phyloP scores from a whole-genome alignment of 2,113 vertebrate genomes.

The Marmota flaviventris region DNA sequence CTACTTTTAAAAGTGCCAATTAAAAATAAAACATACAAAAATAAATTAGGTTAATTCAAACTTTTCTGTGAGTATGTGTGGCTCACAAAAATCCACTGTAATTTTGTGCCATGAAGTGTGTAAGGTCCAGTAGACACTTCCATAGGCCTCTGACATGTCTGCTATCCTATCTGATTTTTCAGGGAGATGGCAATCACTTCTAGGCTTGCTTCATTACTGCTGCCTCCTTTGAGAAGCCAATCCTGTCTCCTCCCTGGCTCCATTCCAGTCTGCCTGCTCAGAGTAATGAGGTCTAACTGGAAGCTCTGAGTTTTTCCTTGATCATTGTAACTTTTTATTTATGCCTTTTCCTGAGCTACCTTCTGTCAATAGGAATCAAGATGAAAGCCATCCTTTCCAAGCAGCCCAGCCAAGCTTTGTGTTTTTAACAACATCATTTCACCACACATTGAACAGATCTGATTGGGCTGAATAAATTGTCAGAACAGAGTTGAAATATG shows the following conservation, averaged over 20 bases:
- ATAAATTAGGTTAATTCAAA: background rate
- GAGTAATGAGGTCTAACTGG: slow-evolving; percentile 63
- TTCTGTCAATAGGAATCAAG: slow-evolving; percentile 78
- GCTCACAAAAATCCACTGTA: background rate
- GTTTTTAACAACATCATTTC: slow-evolving; percentile 76
- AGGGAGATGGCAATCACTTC: background rate
- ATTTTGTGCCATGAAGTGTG: background rate
- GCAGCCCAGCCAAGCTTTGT: background rate
- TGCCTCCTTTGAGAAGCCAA: background rate
- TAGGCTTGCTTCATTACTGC: background rate
- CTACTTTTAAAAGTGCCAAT: too few species aligned
- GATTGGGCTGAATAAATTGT: slow-evolving; percentile 80
- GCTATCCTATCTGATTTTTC: background rate
- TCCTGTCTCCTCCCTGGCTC: background rate
- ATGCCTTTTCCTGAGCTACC: slow-evolving; percentile 46
- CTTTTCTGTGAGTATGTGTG: background rate
- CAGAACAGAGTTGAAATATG: slow-evolving; percentile 70
- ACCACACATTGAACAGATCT: slow-evolving; percentile 70
- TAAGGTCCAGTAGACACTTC: background rate
- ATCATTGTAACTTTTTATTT: slow-evolving; percentile 69
- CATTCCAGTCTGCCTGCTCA: slow-evolving; percentile 62
- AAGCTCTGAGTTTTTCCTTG: slow-evolving; percentile 35
- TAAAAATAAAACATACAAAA: too few species aligned
- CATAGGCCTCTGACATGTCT: background rate
- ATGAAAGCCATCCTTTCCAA: slow-evolving; percentile 60